Conservation (phyloP, 1,140 invertebrate species). For the Drosophila grimshawi region DNA sequence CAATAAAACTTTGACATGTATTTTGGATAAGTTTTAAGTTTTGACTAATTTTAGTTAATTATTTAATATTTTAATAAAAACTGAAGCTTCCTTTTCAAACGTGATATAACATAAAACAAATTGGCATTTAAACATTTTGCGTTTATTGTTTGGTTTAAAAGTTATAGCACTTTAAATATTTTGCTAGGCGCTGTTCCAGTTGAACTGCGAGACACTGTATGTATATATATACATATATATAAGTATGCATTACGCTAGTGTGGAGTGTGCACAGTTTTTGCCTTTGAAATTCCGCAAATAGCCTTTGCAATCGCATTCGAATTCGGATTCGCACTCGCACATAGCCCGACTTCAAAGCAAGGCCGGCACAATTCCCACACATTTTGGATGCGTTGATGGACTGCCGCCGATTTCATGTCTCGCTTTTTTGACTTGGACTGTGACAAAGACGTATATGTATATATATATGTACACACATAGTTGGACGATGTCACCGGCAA, state of each 20-base stretch:
- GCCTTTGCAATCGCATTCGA: slow-evolving; percentile 35
- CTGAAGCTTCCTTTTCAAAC: too few relatives aligned
- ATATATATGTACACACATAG: background rate
- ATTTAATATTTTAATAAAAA: too few relatives aligned
- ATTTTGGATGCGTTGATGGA: slow-evolving; percentile 61
- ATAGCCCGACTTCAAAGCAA: slow-evolving; percentile 52
- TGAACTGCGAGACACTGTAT: too few relatives aligned
- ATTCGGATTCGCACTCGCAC: background rate
- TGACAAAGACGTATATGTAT: slow-evolving; percentile 22
- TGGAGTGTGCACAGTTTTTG: slow-evolving; percentile 28
- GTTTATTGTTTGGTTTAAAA: too few relatives aligned
- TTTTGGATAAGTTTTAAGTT: too few relatives aligned
- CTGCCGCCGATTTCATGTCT: slow-evolving; percentile 35
- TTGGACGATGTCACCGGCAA: slow-evolving; percentile 27
- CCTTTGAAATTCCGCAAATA: slow-evolving; percentile 57
- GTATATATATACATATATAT: background rate
- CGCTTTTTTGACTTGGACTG: slow-evolving; percentile 2
- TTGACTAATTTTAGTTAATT: too few relatives aligned
- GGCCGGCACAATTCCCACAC: slow-evolving; percentile 59
- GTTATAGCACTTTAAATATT: too few relatives aligned
- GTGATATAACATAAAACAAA: too few relatives aligned
- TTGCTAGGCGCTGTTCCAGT: too few relatives aligned
- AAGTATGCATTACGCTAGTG: background rate
- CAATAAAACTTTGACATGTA: too few relatives aligned
- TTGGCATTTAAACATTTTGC: too few relatives aligned